These are phyloP conservation scores for Neoaliturus tenellus DNA, from an alignment of 2,888 invertebrate species.

Conservation along the genomic window DNA sequence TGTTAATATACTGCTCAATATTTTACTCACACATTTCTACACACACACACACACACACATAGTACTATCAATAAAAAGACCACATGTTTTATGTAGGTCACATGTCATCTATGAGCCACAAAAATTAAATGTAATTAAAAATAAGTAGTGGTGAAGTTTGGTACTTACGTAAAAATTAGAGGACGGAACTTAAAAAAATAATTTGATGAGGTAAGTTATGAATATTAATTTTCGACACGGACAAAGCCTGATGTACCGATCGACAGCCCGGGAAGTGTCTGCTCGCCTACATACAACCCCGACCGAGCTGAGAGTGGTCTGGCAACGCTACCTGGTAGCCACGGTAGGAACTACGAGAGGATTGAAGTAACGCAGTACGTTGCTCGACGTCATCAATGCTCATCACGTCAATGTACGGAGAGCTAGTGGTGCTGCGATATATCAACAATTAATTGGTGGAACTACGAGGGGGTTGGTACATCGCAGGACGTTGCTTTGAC, in stretches of 20 bases:
- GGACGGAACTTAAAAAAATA: neutral
- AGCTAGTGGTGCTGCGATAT: too few relatives aligned
- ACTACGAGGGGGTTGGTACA: too few relatives aligned
- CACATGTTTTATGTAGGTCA: conserved; percentile 18
- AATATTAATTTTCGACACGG: neutral
- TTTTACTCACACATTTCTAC: neutral
- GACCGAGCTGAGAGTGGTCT: neutral
- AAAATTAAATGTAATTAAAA: neutral
- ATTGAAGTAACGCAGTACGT: too few relatives aligned
- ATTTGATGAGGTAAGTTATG: neutral
- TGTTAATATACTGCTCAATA: too few relatives aligned
- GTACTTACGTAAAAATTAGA: neutral
- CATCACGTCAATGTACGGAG: too few relatives aligned
- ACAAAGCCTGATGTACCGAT: neutral
- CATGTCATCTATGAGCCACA: neutral
- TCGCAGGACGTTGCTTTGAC: too few relatives aligned
- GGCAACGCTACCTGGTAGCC: neutral
- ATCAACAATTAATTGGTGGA: too few relatives aligned
- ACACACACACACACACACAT: neutral
- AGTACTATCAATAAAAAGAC: neutral
- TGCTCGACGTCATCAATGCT: too few relatives aligned
- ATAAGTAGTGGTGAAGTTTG: neutral
- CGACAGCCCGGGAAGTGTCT: neutral
- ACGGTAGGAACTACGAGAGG: neutral
- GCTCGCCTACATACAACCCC: neutral